Conservation (phyloP, 1,140 invertebrate genomes). For the Drosophila dunni region DNA sequence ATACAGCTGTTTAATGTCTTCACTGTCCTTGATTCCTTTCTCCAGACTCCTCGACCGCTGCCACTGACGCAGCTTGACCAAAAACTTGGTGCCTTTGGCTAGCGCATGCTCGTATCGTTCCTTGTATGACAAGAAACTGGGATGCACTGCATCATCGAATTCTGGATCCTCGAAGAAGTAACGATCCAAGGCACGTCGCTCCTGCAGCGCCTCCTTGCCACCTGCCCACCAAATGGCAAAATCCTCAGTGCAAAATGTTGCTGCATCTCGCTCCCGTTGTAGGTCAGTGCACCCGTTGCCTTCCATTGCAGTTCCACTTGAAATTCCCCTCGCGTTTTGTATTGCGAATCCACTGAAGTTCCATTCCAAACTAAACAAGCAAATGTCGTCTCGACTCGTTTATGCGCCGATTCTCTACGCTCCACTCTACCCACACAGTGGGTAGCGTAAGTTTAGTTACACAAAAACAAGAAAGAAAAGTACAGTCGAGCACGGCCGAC, state of each 20-base stretch:
- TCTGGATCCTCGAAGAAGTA: constrained; percentile 90
- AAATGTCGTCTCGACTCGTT: neutral
- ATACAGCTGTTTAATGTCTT: constrained; percentile 40
- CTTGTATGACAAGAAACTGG: constrained; percentile 92
- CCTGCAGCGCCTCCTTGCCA: constrained; percentile 87
- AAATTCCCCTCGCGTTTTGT: neutral
- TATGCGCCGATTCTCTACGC: neutral
- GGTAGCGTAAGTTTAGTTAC: no score
- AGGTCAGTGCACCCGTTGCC: constrained; percentile 86
- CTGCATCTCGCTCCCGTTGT: constrained; percentile 89
- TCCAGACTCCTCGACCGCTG: constrained; percentile 80
- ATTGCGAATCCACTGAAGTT: neutral
- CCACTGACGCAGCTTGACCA: constrained; percentile 89
- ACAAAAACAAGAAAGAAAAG: no score
- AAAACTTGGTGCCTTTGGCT: constrained; percentile 89
- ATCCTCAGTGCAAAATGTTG: constrained; percentile 90
- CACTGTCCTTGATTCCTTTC: constrained; percentile 1
- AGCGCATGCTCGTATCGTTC: constrained; percentile 92
- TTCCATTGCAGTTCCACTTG: neutral
- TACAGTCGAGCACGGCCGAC: no score
- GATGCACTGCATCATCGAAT: constrained; percentile 88
- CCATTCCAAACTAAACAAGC: neutral
- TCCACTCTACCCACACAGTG: neutral
- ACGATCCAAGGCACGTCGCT: constrained; percentile 86
- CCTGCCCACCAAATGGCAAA: constrained; percentile 93